Percentiles rank a stretch among this genome's conserved stretches.
phyloP scores from a whole-genome alignment of 1,140 invertebrate genomes.

The Phthorimaea operculella region DNA sequence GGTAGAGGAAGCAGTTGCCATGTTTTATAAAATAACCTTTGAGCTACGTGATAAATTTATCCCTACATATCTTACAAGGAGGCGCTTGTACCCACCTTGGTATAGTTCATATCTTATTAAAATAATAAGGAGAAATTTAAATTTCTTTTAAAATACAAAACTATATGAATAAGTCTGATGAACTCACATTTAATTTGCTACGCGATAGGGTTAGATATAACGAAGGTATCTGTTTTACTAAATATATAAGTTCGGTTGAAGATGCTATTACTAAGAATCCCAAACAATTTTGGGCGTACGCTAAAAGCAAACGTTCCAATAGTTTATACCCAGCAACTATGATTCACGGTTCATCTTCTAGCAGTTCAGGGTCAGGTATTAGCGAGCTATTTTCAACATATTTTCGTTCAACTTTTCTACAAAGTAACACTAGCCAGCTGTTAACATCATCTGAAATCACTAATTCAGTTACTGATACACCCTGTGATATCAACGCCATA shows the following conservation, averaged over 20 bases:
- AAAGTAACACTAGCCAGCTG: not conserved
- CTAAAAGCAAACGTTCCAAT: not conserved
- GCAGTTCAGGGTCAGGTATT: not conserved
- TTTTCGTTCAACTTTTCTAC: not conserved
- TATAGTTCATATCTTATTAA: not conserved
- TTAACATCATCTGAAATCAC: not conserved
- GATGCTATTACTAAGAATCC: not conserved
- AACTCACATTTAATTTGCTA: not conserved
- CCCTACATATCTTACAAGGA: not conserved
- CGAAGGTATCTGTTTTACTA: not conserved
- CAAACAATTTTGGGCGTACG: not conserved
- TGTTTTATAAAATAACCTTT: not conserved
- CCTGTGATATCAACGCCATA: not conserved
- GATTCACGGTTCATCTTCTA: not conserved
- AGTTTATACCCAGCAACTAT: not conserved
- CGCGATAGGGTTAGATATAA: not conserved
- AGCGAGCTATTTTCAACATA: not conserved
- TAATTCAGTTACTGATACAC: not conserved
- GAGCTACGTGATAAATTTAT: not conserved
- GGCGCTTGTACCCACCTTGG: not conserved
- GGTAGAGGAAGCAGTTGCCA: not conserved
- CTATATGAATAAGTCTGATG: not conserved
- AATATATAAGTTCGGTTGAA: not conserved
- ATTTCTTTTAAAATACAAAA: not conserved
- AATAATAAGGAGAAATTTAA: not conserved